Percentiles rank a stretch among this genome's conserved stretches.
phyloP scores from a whole-genome alignment of 2,888 invertebrate species.

The Eurois occulta region DNA sequence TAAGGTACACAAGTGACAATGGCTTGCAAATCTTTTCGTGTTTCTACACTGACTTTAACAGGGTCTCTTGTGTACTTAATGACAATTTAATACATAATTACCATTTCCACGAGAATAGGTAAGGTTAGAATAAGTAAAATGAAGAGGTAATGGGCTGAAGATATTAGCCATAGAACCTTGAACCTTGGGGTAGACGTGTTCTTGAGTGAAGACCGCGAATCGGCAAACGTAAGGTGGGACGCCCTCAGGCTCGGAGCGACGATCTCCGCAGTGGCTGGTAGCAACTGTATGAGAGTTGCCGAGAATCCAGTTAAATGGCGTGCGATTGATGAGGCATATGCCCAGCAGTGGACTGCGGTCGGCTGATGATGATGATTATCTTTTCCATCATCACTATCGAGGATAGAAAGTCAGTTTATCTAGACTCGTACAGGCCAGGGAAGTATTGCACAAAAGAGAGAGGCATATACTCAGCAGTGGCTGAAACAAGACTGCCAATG shows the following conservation, averaged over 20 bases:
- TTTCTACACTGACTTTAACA: not conserved
- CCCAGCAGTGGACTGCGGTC: not conserved
- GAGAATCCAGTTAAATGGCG: not conserved
- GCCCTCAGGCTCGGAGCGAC: not conserved
- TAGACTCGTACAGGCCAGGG: not conserved
- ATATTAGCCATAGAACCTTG: not conserved
- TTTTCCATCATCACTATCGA: not conserved
- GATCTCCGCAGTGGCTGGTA: not conserved
- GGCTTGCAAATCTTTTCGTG: no score
- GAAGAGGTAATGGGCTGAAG: no score
- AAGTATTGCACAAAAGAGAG: not conserved
- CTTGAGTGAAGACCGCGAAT: no score
- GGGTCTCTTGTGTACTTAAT: not conserved
- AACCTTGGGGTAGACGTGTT: not conserved
- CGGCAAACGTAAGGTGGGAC: no score
- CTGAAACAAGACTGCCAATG: no score
- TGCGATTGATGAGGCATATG: not conserved
- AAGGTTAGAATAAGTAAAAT: no score
- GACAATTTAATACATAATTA: not conserved
- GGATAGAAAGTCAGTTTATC: not conserved
- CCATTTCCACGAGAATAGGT: not conserved
- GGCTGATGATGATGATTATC: not conserved
- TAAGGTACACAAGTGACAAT: no score
- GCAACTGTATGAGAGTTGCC: not conserved
- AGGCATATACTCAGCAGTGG: not conserved